phyloP scores from a whole-genome alignment of 2,797 vertebrate genomes.

The Danio choprae region DNA sequence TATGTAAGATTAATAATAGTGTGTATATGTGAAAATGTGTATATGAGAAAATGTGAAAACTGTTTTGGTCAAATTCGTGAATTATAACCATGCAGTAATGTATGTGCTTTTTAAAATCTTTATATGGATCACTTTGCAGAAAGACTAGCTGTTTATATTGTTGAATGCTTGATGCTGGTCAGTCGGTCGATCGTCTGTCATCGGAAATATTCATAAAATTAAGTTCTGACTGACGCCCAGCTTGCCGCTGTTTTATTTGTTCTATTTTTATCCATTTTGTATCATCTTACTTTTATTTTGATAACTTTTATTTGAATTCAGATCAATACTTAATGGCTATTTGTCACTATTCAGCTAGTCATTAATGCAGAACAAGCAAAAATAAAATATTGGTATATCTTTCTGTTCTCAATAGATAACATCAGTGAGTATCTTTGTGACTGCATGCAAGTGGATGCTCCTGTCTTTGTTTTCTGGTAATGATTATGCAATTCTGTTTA shows the following conservation, averaged over 20 bases:
- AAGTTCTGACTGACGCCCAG: too few relatives aligned
- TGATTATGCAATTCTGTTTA: background rate
- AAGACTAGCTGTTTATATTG: background rate
- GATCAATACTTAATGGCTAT: background rate
- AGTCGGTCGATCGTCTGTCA: too few relatives aligned
- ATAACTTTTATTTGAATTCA: background rate
- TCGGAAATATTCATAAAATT: too few relatives aligned
- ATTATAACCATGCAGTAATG: too few relatives aligned
- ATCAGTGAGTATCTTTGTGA: conserved; percentile 6
- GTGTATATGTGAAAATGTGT: background rate
- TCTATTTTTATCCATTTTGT: background rate
- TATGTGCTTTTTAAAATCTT: background rate
- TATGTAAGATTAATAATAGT: background rate
- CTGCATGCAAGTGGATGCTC: background rate
- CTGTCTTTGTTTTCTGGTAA: conserved; percentile 33
- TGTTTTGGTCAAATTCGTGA: background rate
- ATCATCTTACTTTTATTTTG: background rate
- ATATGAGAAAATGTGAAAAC: background rate
- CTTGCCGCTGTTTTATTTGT: background rate
- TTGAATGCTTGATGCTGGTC: background rate
- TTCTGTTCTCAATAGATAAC: conserved; percentile 13
- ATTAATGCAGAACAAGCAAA: background rate
- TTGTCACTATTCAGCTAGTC: background rate
- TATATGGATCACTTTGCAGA: background rate
- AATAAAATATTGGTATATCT: background rate